These are phyloP conservation scores for Sogatella furcifera DNA, from an alignment of 1,140 invertebrate genomes.

Conservation along the genomic window DNA sequence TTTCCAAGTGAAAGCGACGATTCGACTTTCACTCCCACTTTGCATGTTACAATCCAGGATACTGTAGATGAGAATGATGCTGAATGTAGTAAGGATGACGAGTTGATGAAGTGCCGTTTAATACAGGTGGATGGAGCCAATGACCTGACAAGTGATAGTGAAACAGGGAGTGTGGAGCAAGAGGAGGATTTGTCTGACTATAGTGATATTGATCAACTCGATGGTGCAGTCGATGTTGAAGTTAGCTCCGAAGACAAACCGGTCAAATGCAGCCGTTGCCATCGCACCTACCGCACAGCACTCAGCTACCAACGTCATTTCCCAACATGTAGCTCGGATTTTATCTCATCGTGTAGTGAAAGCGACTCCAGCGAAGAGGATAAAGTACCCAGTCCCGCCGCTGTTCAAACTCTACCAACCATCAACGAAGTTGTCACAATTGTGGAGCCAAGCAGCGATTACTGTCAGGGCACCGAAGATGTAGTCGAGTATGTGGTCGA, in stretches of 20 bases:
- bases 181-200: slow-evolving; percentile 7
- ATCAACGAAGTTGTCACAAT: not conserved
- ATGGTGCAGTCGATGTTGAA: slow-evolving; percentile 56
- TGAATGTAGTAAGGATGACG: not conserved
- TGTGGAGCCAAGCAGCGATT: not conserved
- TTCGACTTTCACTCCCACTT: not conserved
- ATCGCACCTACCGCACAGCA: slow-evolving; percentile 77
- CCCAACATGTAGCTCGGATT: slow-evolving; percentile 51
- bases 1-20: slow-evolving; percentile 18
- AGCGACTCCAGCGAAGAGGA: slow-evolving; percentile 41
- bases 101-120: slow-evolving; percentile 28
- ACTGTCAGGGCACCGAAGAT: not conserved
- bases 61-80: slow-evolving; percentile 19
- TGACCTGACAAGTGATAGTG: slow-evolving; percentile 35
- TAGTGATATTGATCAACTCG: slow-evolving; percentile 40
- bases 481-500: not conserved
- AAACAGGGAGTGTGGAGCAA: slow-evolving; percentile 4
- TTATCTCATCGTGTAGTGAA: slow-evolving; percentile 59
- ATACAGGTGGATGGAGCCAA: slow-evolving; percentile 49
- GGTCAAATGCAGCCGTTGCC: slow-evolving; percentile 77
- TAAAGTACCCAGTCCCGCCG: not conserved
- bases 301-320: slow-evolving; percentile 78
- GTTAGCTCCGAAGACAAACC: slow-evolving; percentile 43
- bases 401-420: not conserved
- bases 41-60: not conserved